Percentiles rank a stretch among this genome's conserved stretches.
Evolutionary conservation across 2,888 invertebrate genomes (phyloP).

Genomic region (Dorcus parallelipipedus): DNA sequence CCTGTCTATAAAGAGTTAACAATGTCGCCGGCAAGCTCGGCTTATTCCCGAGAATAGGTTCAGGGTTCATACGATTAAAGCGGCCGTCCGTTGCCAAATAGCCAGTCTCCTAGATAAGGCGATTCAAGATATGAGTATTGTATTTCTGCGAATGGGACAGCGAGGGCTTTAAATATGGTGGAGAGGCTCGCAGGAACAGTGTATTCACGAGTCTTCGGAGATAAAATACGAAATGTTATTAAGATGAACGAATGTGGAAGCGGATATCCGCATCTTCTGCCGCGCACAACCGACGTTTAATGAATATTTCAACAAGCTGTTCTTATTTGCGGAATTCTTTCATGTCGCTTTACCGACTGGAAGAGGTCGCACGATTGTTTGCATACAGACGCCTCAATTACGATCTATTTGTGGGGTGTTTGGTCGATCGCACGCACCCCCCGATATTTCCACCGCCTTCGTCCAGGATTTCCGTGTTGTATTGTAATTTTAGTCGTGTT

Average conservation of each 20-base stretch:
- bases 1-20: conserved; percentile 10
- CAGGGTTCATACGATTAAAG: conserved; percentile 1
- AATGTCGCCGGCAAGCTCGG: conserved; percentile 6
- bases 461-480: conserved; percentile 27
- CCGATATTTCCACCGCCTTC: conserved; percentile 5
- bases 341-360: conserved; percentile 25
- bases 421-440: neutral
- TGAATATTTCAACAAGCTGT: conserved; percentile 22
- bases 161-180: neutral
- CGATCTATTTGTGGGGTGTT: conserved; percentile 12
- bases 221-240: conserved; percentile 9
- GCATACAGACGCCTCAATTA: conserved; percentile 29
- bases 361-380: conserved; percentile 25
- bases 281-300: conserved; percentile 15
- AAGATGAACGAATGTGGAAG: conserved; percentile 19
- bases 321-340: conserved; percentile 21
- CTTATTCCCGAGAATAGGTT: conserved; percentile 3
- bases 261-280: conserved; percentile 17
- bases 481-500: conserved; percentile 30
- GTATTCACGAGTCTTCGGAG: neutral
- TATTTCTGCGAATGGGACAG: conserved; percentile 1
- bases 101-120: conserved; percentile 1
- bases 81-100: conserved; percentile 4
- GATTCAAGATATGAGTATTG: conserved; percentile 3
- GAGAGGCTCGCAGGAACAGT: neutral